phyloP scores from a whole-genome alignment of 1,140 invertebrate species.

The Apocrypta bakeri region DNA sequence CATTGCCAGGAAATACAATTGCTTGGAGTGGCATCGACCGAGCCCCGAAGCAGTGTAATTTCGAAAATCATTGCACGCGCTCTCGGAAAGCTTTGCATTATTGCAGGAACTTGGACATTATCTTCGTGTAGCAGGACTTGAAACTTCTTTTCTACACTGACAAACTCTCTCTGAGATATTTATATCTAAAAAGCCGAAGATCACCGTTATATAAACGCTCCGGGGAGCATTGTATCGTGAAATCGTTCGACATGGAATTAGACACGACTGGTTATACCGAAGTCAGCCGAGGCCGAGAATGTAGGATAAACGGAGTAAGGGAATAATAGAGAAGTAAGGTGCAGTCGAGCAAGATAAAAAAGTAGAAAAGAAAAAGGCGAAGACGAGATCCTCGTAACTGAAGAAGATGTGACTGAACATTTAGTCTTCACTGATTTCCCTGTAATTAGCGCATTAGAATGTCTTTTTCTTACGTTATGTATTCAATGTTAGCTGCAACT shows the following conservation, averaged over 20 bases:
- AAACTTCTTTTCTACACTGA: neutral
- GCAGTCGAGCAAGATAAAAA: neutral
- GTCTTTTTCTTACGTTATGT: too few species aligned
- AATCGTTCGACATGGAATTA: slow-evolving; percentile 31
- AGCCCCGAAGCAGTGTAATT: neutral
- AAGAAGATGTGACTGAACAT: too few species aligned
- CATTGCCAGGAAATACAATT: slow-evolving; percentile 32
- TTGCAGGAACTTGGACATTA: slow-evolving; percentile 18
- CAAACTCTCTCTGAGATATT: neutral
- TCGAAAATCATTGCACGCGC: neutral
- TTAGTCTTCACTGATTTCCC: too few species aligned
- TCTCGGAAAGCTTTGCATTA: neutral
- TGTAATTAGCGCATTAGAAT: too few species aligned
- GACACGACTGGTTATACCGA: slow-evolving; percentile 16
- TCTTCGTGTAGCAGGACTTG: slow-evolving; percentile 6
- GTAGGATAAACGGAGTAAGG: neutral
- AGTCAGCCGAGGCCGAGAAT: neutral
- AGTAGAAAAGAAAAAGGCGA: too few species aligned
- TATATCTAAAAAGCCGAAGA: slow-evolving; percentile 26
- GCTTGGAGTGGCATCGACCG: neutral
- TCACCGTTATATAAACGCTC: slow-evolving; percentile 30
- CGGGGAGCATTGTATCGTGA: slow-evolving; percentile 29
- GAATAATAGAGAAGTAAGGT: neutral
- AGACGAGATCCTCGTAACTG: too few species aligned
- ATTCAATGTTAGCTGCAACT: too few species aligned